These are phyloP conservation scores for Dendroctonus valens DNA, from an alignment of 1,140 invertebrate genomes.

Conservation along the genomic window DNA sequence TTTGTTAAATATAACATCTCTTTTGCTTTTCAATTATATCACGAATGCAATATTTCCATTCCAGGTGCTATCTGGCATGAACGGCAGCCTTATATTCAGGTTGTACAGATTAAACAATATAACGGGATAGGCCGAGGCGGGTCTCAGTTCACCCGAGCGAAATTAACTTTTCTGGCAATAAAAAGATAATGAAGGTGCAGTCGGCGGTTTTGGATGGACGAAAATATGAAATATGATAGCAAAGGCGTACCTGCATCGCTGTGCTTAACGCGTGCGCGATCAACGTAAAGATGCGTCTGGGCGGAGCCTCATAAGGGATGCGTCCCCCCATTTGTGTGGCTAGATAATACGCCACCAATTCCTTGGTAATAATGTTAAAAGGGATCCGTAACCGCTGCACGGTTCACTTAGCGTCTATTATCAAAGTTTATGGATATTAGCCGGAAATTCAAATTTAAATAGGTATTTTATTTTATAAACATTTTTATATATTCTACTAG, in stretches of 20 bases:
- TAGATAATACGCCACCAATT: slow-evolving; percentile 30
- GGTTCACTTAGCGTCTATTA: slow-evolving; percentile 31
- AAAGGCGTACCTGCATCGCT: slow-evolving; percentile 30
- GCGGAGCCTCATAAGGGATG: slow-evolving; percentile 9
- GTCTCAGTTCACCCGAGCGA: slow-evolving; percentile 31
- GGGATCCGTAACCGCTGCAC: slow-evolving; percentile 24
- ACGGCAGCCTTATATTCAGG: no score
- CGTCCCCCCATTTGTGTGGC: slow-evolving; percentile 27
- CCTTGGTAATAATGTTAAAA: slow-evolving; percentile 29
- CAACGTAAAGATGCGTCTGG: slow-evolving; percentile 25
- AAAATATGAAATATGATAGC: slow-evolving; percentile 33
- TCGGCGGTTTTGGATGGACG: slow-evolving; percentile 7
- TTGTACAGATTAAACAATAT: no score
- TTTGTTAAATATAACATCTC: no score
- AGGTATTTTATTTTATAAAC: no score
- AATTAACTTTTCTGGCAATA: slow-evolving; percentile 34
- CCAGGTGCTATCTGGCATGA: no score
- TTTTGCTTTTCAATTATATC: no score
- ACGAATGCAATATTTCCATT: no score
- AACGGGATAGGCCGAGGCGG: not conserved
- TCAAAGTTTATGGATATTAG: slow-evolving; percentile 20
- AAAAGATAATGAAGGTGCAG: slow-evolving; percentile 34
- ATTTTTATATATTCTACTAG: no score
- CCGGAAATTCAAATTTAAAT: no score
- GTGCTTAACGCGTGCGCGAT: slow-evolving; percentile 19